A percentile compares a stretch with the other conserved stretches of the same genome.
These are phyloP conservation scores for Camptogramma bilineatum DNA, from an alignment of 2,888 invertebrate genomes.

Conservation along the genomic window DNA sequence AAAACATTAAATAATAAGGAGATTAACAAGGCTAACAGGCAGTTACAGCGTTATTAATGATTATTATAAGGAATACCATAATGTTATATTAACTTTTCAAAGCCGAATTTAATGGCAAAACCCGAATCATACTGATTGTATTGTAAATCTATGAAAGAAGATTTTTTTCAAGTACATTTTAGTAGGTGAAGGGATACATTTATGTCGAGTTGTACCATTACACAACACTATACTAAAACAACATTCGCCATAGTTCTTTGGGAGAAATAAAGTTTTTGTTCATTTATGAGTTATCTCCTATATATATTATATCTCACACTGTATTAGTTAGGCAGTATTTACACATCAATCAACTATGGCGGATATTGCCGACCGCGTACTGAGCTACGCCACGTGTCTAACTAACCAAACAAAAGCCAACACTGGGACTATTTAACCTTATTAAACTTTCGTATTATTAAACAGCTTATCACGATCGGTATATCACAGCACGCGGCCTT, in stretches of 20 bases:
- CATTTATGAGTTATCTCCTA: constrained; percentile 4
- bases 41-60: constrained; percentile 46
- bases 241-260: constrained; percentile 20
- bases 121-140: neutral
- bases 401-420: constrained; percentile 25
- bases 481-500: constrained; percentile 35
- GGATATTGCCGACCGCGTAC: constrained; percentile 28
- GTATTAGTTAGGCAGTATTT: constrained; percentile 6
- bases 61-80: constrained; percentile 42
- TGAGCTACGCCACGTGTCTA: constrained; percentile 18
- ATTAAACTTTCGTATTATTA: constrained; percentile 21
- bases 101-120: constrained; percentile 34
- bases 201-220: constrained; percentile 24
- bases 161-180: neutral
- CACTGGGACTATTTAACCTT: constrained; percentile 21
- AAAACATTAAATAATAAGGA: constrained; percentile 35
- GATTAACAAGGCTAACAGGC: constrained; percentile 47
- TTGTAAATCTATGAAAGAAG: neutral
- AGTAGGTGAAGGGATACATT: neutral
- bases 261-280: constrained; percentile 16
- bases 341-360: constrained; percentile 13
- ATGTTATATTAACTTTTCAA: constrained; percentile 29
- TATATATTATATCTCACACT: neutral
- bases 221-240: constrained; percentile 20
- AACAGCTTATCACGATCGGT: constrained; percentile 23